A percentile compares a stretch with the other conserved stretches of the same genome.
phyloP scores from a whole-genome alignment of 2,113 vertebrate genomes.

The Mixornis gularis region DNA sequence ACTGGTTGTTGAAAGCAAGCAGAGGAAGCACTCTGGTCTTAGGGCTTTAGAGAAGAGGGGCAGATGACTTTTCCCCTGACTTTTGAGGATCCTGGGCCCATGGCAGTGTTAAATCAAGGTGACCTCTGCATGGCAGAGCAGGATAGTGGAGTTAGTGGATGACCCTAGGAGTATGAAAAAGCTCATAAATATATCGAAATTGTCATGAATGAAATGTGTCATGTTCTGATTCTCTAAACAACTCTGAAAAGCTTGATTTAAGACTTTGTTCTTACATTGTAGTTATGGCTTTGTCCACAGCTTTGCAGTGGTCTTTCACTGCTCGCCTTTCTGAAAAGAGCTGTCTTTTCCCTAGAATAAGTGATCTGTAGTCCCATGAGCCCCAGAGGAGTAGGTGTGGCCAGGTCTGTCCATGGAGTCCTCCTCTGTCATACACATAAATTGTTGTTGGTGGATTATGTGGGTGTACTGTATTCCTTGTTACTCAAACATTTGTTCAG shows the following conservation, averaged over 20 bases:
- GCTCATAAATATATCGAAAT: not conserved
- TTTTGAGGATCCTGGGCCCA: not conserved
- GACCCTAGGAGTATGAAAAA: not conserved
- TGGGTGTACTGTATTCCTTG: not conserved
- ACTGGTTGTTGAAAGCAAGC: not conserved
- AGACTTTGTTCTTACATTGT: not conserved
- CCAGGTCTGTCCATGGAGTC: not conserved
- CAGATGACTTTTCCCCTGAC: not conserved
- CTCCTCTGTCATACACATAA: accelerated
- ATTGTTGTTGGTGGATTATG: not conserved
- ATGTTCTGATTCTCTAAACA: not conserved
- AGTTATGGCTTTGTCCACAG: not conserved
- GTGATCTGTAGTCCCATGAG: not conserved
- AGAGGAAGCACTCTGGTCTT: not conserved
- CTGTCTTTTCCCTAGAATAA: not conserved
- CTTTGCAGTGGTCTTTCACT: not conserved
- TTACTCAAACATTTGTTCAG: not conserved
- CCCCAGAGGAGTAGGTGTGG: not conserved
- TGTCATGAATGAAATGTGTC: not conserved
- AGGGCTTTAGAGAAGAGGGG: not conserved
- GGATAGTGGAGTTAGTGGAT: not conserved
- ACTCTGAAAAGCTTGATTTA: not conserved
- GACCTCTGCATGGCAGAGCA: not conserved
- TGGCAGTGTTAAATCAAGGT: not conserved
- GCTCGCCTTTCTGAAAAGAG: not conserved